Percentiles rank a stretch among this genome's conserved stretches.
These are phyloP conservation scores for Cephus spinipes DNA, from an alignment of 2,888 invertebrate species.

Conservation along the genomic window DNA sequence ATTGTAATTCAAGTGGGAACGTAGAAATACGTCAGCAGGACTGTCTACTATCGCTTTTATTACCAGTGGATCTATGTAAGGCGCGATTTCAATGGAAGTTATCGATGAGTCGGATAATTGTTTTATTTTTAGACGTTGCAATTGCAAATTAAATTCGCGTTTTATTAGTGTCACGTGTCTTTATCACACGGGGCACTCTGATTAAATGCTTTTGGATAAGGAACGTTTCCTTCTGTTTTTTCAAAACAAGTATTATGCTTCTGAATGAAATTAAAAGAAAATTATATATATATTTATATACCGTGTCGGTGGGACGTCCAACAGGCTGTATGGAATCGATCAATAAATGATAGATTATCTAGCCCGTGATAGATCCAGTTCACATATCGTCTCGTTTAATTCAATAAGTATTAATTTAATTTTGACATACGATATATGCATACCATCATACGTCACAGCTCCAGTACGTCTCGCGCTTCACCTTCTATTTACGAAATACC, in stretches of 20 bases:
- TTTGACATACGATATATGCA: conserved; percentile 1
- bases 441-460: neutral
- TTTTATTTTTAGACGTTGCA: neutral
- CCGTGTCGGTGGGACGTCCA: neutral
- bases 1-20: neutral
- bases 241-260: neutral
- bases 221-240: neutral
- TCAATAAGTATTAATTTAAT: conserved; percentile 27
- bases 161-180: neutral
- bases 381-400: conserved; percentile 18
- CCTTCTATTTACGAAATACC: neutral
- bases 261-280: neutral
- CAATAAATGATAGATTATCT: neutral
- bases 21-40: neutral
- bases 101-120: neutral
- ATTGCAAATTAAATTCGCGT: neutral
- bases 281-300: neutral
- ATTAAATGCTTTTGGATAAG: neutral
- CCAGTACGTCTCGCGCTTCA: neutral
- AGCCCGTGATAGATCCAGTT: neutral
- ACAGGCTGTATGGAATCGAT: neutral
- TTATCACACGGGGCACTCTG: neutral
- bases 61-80: neutral
- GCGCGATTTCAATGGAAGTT: neutral
- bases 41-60: neutral